phyloP scores from a whole-genome alignment of 2,113 vertebrate species.

The Dryoscopus gambensis region DNA sequence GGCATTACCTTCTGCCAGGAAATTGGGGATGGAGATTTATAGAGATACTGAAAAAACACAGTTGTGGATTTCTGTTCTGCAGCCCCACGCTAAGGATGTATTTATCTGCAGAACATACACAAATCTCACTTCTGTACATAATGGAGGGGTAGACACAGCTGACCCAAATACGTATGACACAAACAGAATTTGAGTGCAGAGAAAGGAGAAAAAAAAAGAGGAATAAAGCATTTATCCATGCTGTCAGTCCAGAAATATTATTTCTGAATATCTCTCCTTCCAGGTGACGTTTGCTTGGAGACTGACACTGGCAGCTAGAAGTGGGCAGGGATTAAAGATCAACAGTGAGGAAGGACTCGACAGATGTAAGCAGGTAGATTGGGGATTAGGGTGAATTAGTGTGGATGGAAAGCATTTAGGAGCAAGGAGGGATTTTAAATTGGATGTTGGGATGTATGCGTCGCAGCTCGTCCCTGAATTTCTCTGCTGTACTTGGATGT shows the following conservation, averaged over 20 bases:
- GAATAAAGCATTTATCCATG: neutral
- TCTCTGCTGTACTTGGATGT: neutral
- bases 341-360: neutral
- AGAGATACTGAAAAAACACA: neutral
- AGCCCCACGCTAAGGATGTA: neutral
- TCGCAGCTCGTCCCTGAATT: neutral
- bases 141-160: neutral
- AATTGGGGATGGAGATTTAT: neutral
- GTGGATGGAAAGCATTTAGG: neutral
- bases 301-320: neutral
- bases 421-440: neutral
- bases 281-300: neutral
- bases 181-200: neutral
- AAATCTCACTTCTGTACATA: neutral
- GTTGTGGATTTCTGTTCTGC: neutral
- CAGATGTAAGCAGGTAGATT: conserved; percentile 22
- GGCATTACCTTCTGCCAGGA: neutral
- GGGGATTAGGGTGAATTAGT: conserved; percentile 5
- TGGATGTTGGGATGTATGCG: fast-evolving
- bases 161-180: neutral
- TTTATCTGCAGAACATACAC: neutral
- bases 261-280: neutral
- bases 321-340: conserved; percentile 10
- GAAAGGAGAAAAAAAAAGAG: neutral
- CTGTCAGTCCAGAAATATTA: neutral